Evolutionary conservation across 2,888 invertebrate genomes (phyloP).

Genomic region (Tenthredo distinguenda): DNA sequence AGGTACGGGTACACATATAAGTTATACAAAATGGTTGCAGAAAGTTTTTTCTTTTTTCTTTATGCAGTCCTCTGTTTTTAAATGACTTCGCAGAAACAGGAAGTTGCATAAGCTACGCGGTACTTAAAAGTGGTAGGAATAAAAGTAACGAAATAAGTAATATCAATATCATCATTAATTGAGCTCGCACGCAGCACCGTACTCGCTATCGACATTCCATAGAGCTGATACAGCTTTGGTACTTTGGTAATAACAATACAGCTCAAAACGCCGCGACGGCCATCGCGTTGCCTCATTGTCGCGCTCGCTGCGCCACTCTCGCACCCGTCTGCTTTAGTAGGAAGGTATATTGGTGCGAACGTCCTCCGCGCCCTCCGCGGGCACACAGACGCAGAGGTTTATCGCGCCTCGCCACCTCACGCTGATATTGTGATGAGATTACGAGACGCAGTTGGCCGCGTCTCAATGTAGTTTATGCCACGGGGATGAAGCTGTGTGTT

Average conservation of each 20-base stretch:
- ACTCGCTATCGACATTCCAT: background rate
- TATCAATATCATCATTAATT: background rate
- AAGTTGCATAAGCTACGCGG: background rate
- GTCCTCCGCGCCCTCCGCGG: background rate
- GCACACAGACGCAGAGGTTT: slow-evolving; percentile 64
- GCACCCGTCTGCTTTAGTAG: background rate
- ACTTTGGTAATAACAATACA: background rate
- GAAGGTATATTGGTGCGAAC: background rate
- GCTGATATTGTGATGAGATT: slow-evolving; percentile 85
- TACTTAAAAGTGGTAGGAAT: background rate
- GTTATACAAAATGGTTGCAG: background rate
- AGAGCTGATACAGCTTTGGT: background rate
- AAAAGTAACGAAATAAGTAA: background rate
- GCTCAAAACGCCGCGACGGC: slow-evolving; percentile 7
- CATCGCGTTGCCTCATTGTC: slow-evolving; percentile 16
- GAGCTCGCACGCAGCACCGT: background rate
- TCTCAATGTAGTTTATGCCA: slow-evolving; percentile 78
- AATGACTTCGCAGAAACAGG: background rate
- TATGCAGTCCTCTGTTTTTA: background rate
- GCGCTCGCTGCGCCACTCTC: background rate
- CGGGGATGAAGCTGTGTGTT: slow-evolving; percentile 12
- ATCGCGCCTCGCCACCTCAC: slow-evolving; percentile 75
- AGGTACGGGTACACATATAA: background rate
- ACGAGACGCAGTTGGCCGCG: slow-evolving; percentile 84
- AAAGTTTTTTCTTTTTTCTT: background rate